Evolutionary conservation across 1,140 invertebrate genomes (phyloP), one percentile per base, ranked within the genome.

Genomic region (Coptotermes formosanus): DNA sequence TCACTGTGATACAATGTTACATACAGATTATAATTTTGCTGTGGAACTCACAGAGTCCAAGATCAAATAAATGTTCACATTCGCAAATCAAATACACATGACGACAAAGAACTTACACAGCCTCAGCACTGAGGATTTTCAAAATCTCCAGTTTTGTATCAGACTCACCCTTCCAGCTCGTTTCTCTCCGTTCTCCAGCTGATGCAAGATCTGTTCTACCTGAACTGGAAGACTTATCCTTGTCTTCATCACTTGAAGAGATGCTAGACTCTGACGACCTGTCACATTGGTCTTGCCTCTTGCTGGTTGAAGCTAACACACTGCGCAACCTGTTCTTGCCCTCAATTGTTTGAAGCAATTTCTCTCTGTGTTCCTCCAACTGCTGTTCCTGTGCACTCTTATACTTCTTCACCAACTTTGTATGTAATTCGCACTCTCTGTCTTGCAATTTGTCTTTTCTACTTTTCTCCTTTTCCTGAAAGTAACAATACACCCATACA

Each of bases 371-470:
- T 75, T 92, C 91, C 52, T 92, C 90, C 14, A 94, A 88, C 64
- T 92, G 89, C 30, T 91, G 89, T 88, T 94, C 93, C 45, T 93
- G 93, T 21, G 91, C 90, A 45, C 90, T 89, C 88, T 94, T 94
- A 82, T 91, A 92, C 88, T 91, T 92, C 83, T 91, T 92, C 21
- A 94, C 91, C 85, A 92, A 88, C 19, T 92, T 91, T 11, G 91
- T 6, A 92, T 87, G 85, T 19, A 87, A 38, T 7, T 87, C 86
- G 83, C 32, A 90, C 87, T 86, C 89, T 87, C 85, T 88, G 86
- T 85, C 89, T 84, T 38, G 85, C 44, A 87, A 59, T 85, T 84
- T 87, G n/a, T 38, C 32, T 87, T 32, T 86, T 6, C 43, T 30
- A 81, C 45, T 38, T 85, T 81, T 86, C 32, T 86, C 38, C 23